Evolutionary conservation across 2,113 vertebrate species (phyloP).

Genomic region (Cinclus mexicanus): DNA sequence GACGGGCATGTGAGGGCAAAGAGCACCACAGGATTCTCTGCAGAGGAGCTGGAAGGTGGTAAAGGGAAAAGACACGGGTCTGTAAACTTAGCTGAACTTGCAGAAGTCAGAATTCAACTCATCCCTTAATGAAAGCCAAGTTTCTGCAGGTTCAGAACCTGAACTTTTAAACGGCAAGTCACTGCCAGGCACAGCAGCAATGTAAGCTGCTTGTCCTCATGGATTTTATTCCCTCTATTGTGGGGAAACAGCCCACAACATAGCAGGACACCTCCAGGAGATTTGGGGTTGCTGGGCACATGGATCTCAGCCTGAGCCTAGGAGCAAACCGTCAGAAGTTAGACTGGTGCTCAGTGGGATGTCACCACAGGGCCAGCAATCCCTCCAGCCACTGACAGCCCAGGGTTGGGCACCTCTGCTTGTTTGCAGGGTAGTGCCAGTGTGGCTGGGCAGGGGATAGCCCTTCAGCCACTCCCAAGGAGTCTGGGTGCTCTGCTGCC

Average conservation of each 20-base stretch:
- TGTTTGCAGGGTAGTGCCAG: not conserved
- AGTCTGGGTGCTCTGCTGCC: not conserved
- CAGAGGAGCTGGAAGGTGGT: not conserved
- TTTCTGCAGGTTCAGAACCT: not conserved
- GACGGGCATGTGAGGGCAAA: not conserved
- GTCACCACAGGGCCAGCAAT: fast-evolving
- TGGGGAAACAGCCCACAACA: not conserved
- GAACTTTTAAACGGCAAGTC: not conserved
- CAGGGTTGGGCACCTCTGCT: not conserved
- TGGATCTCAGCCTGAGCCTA: not conserved
- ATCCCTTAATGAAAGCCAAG: not conserved
- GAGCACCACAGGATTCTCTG: not conserved
- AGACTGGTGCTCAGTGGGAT: not conserved
- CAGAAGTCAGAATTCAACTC: not conserved
- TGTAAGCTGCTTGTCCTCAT: not conserved
- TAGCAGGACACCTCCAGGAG: not conserved
- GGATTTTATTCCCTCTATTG: not conserved
- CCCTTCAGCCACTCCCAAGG: not conserved
- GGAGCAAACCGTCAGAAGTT: not conserved
- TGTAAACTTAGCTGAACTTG: not conserved
- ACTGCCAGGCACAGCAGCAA: not conserved
- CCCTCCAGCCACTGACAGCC: not conserved
- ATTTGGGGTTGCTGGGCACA: not conserved
- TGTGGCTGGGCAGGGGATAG: not conserved
- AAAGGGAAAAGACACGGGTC: not conserved